Evolutionary conservation across 2,797 vertebrate genomes (phyloP), one percentile per base, ranked within the genome.

Genomic region (Corythornis leucogaster): DNA sequence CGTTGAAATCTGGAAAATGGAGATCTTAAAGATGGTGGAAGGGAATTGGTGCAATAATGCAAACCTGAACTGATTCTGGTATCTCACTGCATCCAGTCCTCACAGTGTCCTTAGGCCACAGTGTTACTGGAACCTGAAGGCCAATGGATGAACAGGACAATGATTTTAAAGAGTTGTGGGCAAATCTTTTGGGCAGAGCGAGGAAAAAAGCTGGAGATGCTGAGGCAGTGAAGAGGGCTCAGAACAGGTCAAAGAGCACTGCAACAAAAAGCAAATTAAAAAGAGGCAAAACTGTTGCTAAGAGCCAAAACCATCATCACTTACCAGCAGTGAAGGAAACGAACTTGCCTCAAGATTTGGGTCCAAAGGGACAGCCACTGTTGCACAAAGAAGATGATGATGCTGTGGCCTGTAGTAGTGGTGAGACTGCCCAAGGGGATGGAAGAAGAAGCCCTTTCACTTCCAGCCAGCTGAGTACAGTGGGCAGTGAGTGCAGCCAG

Each of bases 81-180:
- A 12, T 66, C 33, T 58, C 43, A 6, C 38, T 54, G 7, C 40
- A 50, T 78, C 38, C 64, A 24, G 14, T 61, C 66, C 35, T 73
- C 53, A 26, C 30, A 15, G 51, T 55, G 61, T 64, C 8, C 0
- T 12, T 74, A 86, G 89, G 59, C 48, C 51, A 45, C 55, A 24
- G 74, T 22, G 45, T 83, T 68, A 20, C 73, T 87, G 85, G 43
- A 91, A 61, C 43, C 50, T 57, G 12, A 48, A 42, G 45, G 57
- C 90, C 75, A 70, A 99, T 99, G 99, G 98, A 99, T 93, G 99
- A 99, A 86, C 99, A 98, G 4, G 99, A 99, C 50, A 98, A 97
- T 93, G 99, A 99, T 85, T 99, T 99, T 94, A 98, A 97, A 50
- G 98, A 98, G 76, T 97, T 99, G 84, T 98, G 98, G 79, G 97